Conservation (phyloP, 2,888 invertebrate species). For the Choreutis nemorana region DNA sequence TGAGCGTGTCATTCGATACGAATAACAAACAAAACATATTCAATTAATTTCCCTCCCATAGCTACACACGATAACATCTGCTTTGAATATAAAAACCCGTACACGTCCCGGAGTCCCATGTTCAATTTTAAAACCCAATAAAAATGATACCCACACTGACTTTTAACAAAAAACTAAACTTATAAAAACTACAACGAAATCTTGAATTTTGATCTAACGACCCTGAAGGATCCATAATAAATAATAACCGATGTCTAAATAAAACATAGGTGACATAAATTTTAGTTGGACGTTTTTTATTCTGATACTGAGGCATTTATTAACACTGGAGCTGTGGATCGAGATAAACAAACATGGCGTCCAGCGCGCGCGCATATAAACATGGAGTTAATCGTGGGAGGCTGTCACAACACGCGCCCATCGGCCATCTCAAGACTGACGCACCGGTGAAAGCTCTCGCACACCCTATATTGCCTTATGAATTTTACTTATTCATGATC, state of each 20-base stretch:
- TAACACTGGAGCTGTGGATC: conserved; percentile 58
- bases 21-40: conserved; percentile 51
- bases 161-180: conserved; percentile 33
- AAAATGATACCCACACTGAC: conserved; percentile 48
- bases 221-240: conserved; percentile 56
- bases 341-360: conserved; percentile 66
- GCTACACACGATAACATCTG: conserved; percentile 55
- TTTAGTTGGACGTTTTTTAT: conserved; percentile 36
- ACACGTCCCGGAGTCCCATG: conserved; percentile 38
- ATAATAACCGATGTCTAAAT: conserved; percentile 63
- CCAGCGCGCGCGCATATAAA: conserved; percentile 58
- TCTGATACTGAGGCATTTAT: conserved; percentile 58
- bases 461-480: conserved; percentile 44
- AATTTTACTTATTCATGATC: conserved; percentile 37
- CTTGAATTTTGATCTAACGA: conserved; percentile 59
- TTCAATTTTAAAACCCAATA: conserved; percentile 44
- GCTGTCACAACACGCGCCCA: conserved; percentile 62
- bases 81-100: conserved; percentile 58
- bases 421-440: conserved; percentile 34
- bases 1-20: conserved; percentile 43
- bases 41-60: conserved; percentile 54
- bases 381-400: conserved; percentile 61
- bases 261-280: conserved; percentile 51
- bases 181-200: conserved; percentile 41
- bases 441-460: conserved; percentile 54